phyloP scores from a whole-genome alignment of 2,113 vertebrate genomes.

The Atrichornis clamosus region DNA sequence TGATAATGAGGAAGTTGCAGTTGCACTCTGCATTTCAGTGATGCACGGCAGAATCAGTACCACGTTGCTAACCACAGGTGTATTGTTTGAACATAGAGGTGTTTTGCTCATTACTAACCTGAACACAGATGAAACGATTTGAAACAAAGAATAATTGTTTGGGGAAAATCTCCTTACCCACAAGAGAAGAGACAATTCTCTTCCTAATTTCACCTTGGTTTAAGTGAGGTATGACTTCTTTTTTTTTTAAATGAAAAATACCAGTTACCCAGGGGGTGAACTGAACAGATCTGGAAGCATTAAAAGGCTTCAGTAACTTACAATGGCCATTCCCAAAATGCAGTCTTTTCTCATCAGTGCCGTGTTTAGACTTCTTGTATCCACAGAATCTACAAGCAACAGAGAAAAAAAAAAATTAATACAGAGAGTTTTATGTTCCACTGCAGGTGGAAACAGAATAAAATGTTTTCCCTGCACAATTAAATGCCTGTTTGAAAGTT shows the following conservation, averaged over 20 bases:
- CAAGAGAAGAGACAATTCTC: neutral
- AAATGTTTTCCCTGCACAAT: slow-evolving; percentile 56
- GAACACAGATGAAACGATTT: slow-evolving; percentile 22
- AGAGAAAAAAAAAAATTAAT: neutral
- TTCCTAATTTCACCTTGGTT: slow-evolving; percentile 21
- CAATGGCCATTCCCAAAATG: slow-evolving; percentile 95
- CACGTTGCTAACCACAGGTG: neutral
- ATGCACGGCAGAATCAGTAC: neutral
- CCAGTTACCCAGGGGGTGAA: neutral
- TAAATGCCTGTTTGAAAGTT: slow-evolving; percentile 71
- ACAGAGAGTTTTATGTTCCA: slow-evolving; percentile 8
- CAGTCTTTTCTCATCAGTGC: slow-evolving; percentile 90
- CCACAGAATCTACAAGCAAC: slow-evolving; percentile 89
- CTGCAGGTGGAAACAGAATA: slow-evolving; percentile 45
- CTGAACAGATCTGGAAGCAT: neutral
- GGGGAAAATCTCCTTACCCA: neutral
- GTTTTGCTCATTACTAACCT: slow-evolving; percentile 13
- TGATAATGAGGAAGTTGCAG: slow-evolving; percentile 26
- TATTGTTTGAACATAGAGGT: neutral
- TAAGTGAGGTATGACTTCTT: neutral
- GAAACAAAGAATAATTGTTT: slow-evolving; percentile 45
- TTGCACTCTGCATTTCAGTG: neutral
- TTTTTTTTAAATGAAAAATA: slow-evolving; percentile 7
- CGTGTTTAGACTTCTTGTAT: slow-evolving; percentile 92
- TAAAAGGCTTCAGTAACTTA: slow-evolving; percentile 75